Evolutionary conservation across 2,797 vertebrate genomes (phyloP).

Genomic region (Chaetophractus vellerosus): DNA sequence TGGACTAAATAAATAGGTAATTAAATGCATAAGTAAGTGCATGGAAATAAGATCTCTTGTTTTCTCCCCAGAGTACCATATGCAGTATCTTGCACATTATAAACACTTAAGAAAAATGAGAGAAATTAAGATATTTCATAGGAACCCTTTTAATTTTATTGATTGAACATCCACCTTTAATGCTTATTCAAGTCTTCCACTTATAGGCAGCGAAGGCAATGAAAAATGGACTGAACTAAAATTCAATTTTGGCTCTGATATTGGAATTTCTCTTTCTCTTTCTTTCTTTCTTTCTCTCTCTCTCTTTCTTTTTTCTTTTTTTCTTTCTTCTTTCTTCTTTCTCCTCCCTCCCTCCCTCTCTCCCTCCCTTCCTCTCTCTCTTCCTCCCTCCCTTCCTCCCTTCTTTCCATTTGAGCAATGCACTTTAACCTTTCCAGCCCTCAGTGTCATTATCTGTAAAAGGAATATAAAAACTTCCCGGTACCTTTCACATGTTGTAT

Average conservation of each 20-base stretch:
- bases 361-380: no score
- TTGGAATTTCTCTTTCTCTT: neutral
- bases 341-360: no score
- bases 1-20: neutral
- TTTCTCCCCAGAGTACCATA: neutral
- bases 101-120: neutral
- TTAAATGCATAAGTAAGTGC: neutral
- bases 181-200: neutral
- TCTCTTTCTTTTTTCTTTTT: no score
- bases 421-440: neutral
- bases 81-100: neutral
- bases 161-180: neutral
- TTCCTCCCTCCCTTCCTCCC: no score
- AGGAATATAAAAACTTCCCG: neutral
- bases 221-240: neutral
- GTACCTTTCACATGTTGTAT: neutral
- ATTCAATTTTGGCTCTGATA: neutral
- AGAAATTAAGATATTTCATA: constrained; percentile 42
- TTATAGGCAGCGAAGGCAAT: constrained; percentile 25
- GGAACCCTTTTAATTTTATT: constrained; percentile 30
- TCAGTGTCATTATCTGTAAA: neutral
- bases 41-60: constrained; percentile 27
- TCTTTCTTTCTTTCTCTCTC: no score
- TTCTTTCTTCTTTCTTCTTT: no score
- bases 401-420: no score